phyloP scores from a whole-genome alignment of 2,113 vertebrate species.

The Pachycephala philippinensis region DNA sequence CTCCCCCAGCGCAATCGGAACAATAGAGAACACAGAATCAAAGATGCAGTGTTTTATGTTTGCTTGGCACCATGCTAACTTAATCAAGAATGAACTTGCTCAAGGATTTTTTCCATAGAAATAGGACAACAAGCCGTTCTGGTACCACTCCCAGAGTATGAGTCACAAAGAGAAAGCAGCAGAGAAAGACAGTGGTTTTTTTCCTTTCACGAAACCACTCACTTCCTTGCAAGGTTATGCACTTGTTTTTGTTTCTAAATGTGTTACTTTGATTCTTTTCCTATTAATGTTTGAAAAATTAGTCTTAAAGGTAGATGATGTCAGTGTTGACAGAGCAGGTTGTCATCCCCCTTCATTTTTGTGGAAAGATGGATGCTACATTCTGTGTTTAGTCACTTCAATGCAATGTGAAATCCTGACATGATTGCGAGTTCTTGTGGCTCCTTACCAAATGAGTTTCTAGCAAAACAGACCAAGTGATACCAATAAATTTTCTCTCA shows the following conservation, averaged over 20 bases:
- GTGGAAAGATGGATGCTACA: neutral
- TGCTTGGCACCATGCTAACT: constrained; percentile 30
- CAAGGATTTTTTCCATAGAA: constrained; percentile 50
- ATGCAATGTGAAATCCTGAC: neutral
- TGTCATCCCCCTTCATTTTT: neutral
- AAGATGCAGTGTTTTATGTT: neutral
- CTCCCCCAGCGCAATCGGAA: neutral
- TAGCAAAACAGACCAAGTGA: neutral
- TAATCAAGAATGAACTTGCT: constrained; percentile 40
- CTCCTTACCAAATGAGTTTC: neutral
- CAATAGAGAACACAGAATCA: constrained; percentile 13
- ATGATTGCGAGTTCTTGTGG: neutral
- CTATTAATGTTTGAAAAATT: neutral
- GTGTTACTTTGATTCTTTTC: neutral
- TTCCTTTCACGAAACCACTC: neutral
- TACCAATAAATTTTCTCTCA: neutral
- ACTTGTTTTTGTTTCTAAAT: neutral
- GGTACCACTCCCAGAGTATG: constrained; percentile 43
- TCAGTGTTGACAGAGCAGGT: neutral
- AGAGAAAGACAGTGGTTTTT: neutral
- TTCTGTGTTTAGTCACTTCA: neutral
- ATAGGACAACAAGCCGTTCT: constrained; percentile 7
- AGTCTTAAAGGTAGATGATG: neutral
- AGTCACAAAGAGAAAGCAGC: constrained; percentile 39
- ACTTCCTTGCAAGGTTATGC: neutral